phyloP scores from a whole-genome alignment of 2,888 invertebrate genomes.

The Pocota personata region DNA sequence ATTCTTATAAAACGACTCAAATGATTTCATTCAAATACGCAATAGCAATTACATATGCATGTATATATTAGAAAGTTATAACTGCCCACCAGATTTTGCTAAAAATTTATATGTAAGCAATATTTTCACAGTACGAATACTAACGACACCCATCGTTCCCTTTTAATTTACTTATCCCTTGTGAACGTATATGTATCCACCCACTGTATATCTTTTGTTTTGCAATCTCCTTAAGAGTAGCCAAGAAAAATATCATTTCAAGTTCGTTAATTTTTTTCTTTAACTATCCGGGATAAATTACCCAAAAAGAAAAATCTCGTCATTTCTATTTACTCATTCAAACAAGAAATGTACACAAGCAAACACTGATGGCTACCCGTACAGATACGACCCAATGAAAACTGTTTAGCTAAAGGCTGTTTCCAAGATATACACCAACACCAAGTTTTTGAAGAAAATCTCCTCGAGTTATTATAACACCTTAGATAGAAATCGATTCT shows the following conservation, averaged over 20 bases:
- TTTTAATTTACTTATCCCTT: no score
- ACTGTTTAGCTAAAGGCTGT: not conserved
- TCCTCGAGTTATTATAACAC: conserved; percentile 49
- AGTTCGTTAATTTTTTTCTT: not conserved
- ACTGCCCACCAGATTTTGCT: no score
- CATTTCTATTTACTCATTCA: conserved; percentile 5
- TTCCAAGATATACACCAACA: conserved; percentile 15
- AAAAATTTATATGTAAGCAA: no score
- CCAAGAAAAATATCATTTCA: not conserved
- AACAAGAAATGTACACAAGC: conserved; percentile 18
- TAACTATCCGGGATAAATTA: conserved; percentile 9
- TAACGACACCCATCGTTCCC: no score
- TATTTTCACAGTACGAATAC: no score
- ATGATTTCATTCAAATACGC: no score
- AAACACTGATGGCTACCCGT: not conserved
- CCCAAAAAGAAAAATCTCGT: not conserved
- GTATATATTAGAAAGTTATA: no score
- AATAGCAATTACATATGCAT: no score
- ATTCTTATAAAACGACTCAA: no score
- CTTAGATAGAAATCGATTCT: conserved; percentile 57
- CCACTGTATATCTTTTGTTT: not conserved
- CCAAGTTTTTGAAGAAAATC: conserved; percentile 16
- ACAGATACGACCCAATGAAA: not conserved
- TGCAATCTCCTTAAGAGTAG: not conserved
- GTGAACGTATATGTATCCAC: no score